Evolutionary conservation across 2,888 invertebrate species (phyloP), one percentile per base, ranked within the genome.

Genomic region (Chaitophorus viminalis): DNA sequence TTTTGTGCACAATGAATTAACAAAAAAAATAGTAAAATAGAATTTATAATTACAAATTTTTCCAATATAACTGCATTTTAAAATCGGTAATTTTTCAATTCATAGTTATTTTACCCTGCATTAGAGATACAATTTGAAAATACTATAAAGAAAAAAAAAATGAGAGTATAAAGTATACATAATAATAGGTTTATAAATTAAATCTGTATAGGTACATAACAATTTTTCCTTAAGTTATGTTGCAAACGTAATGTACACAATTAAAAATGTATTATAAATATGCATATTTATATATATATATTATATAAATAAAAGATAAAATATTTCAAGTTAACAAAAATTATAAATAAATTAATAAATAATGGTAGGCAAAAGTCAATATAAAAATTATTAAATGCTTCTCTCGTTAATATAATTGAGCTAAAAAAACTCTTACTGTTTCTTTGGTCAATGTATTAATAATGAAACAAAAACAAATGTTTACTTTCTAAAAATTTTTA

Each of bases 251-350:
- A 81, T 79, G 29, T 65, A 78, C 70, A 86, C 52, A 65, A 85
- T 77, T 77, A 75, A 75, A 76, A 31, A 52, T 85, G 60, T 76
- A 39, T 54, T 29, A 68, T 68, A 60, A 1, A 65, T n/a, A 65
- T 46, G 46, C 9, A 65, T 65, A n/a, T 65, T 17, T 70, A 72
- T 78, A 78, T 39, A n/a, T 76, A 82, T 68, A n/a, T 74, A 82
- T 65, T 68, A 83, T 36, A 83, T 68, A 77, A 54, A 83, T 77
- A 77, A 76, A 88, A 52, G 76, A 77, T 72, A 86, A 70, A 75
- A 77, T 82, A 70, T 88, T 82, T 88, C 39, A 88, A 88, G 70
- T 82, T 83, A 82, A 88, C 88, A 88, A 88, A 83, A 76, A 88
- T 46, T 39, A 82, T 54, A 82, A 88, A 76, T 76, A n/a, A 82